phyloP scores from a whole-genome alignment of 2,113 vertebrate species.

The Panthera uncia region DNA sequence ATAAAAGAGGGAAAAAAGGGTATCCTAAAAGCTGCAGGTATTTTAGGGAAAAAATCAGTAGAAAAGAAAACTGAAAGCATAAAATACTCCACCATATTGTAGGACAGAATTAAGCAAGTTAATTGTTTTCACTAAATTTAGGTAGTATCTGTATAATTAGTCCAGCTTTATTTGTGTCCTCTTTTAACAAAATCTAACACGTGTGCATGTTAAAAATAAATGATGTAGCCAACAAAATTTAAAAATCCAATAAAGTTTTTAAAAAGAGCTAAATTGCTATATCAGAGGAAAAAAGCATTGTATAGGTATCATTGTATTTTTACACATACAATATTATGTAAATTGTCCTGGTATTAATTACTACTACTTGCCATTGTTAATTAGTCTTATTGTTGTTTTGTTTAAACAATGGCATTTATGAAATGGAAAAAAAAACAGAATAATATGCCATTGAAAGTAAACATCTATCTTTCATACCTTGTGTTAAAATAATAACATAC shows the following conservation, averaged over 20 bases:
- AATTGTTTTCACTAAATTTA: background rate
- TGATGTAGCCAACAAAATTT: background rate
- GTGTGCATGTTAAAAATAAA: background rate
- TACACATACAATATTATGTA: background rate
- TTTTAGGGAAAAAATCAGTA: background rate
- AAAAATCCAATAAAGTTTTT: background rate
- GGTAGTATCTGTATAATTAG: background rate
- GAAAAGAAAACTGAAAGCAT: background rate
- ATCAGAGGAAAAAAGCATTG: background rate
- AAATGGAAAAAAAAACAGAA: background rate
- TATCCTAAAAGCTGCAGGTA: background rate
- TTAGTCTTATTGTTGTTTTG: background rate
- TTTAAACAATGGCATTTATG: background rate
- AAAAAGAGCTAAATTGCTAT: background rate
- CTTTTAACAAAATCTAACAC: background rate
- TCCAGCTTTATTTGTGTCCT: background rate
- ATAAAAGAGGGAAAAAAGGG: background rate
- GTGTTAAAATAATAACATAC: background rate
- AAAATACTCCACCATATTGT: background rate
- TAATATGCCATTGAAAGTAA: background rate
- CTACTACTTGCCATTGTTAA: background rate
- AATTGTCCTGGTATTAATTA: background rate
- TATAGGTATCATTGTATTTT: background rate
- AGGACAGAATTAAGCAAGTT: background rate
- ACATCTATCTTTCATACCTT: background rate